Base-by-base conservation (phyloP, 2,797 vertebrate genomes). In the Phoebastria nigripes region DNA sequence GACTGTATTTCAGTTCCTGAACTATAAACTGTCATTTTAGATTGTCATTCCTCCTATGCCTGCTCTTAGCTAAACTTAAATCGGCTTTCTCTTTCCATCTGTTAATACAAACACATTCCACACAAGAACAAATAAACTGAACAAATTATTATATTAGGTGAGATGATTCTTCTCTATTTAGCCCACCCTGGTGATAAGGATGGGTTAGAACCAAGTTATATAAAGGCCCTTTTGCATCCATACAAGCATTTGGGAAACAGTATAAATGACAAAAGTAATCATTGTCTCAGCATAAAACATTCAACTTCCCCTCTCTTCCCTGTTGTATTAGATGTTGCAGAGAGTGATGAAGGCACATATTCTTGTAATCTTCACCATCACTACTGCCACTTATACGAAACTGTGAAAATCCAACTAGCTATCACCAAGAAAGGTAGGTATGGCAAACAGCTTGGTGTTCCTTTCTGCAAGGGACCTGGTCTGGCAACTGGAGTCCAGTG, bases 331-430 rank as follows among this genome's bases (percentile, higher is more conserved):
- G 99, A 97, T 63, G 98, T 99, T 89, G 96, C 97, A 29, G 42
- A 96, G 61, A 98, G 97, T 2, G 99, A 99, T 92, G 98, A 95
- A 96, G 99, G 99, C 28, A 97, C 98, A 3, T 99, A 99, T n/a
- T 99, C 99, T 3, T 99, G 99, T 61, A 99, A 98, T 78, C 98
- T 99, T 52, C 99, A 99, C 95, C 99, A 99, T 51, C 99, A 99
- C 94, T 99, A 99, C 97, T 99, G 99, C 95, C 98, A 99, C 95
- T 96, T 99, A 52, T 98, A 99, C 2, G 98, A 99, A 88, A 99
- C 98, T 31, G 98, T 99, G 91, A 97, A 99, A 94, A 80, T 99
- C 83, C 99, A 98, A 70, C 98, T 99, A 37, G 97, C 98, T 7
- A 90, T 99, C 90, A 99, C 99, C 8, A 98, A 99, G 67, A 98